Conservation (phyloP, 1,140 invertebrate species). For the Rhopalosiphum padi region DNA sequence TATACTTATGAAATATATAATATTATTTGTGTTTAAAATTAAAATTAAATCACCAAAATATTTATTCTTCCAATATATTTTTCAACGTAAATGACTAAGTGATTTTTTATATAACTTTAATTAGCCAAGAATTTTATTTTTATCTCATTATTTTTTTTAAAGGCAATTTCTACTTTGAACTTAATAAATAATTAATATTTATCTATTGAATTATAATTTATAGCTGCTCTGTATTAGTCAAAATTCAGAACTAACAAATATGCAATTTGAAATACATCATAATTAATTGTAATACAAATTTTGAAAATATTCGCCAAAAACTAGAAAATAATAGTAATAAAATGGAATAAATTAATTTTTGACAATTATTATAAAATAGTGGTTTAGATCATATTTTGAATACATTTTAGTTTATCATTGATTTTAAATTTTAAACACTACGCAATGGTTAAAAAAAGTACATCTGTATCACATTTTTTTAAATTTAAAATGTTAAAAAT, state of each 20-base stretch:
- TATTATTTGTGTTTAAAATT: not conserved
- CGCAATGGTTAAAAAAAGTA: not conserved
- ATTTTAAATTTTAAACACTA: not conserved
- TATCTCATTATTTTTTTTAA: not conserved
- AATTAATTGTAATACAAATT: not conserved
- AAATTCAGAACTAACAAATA: not conserved
- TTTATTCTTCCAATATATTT: not conserved
- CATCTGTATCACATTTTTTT: not conserved
- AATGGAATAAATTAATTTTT: not conserved
- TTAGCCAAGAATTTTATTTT: not conserved
- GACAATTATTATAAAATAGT: not conserved
- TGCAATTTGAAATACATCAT: not conserved
- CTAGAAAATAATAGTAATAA: no score
- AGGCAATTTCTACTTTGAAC: not conserved
- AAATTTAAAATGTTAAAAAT: not conserved
- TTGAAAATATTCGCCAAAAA: not conserved
- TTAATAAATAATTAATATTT: not conserved
- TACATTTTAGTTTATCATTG: not conserved
- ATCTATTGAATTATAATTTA: not conserved
- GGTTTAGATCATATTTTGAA: not conserved
- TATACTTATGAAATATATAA: not conserved
- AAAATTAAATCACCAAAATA: not conserved
- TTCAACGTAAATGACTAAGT: not conserved
- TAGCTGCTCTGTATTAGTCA: not conserved
- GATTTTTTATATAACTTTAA: no score